Evolutionary conservation across 2,888 invertebrate genomes (phyloP).

Genomic region (Melanargia galathea): DNA sequence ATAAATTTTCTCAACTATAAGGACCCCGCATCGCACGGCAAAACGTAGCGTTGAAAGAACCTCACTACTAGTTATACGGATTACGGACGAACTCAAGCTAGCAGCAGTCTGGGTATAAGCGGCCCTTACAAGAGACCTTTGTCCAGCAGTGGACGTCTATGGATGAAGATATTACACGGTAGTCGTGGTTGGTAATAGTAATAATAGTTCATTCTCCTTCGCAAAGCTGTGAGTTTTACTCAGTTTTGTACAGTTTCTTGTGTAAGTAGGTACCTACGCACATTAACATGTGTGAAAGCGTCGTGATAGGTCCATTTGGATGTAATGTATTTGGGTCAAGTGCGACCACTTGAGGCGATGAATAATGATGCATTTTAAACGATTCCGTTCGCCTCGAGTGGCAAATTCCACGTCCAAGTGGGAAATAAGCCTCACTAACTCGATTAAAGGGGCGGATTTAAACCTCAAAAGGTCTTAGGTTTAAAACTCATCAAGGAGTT

Average conservation of each 20-base stretch:
- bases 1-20: too few species aligned
- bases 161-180: neutral
- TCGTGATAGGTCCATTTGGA: slow-evolving; percentile 36
- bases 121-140: too few species aligned
- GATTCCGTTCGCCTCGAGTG: slow-evolving; percentile 27
- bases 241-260: neutral
- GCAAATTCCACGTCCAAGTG: slow-evolving; percentile 30
- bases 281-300: slow-evolving; percentile 35
- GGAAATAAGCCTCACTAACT: neutral
- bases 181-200: neutral
- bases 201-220: slow-evolving; percentile 6
- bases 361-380: slow-evolving; percentile 33
- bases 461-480: too few species aligned
- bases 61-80: too few species aligned
- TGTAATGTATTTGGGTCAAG: slow-evolving; percentile 42
- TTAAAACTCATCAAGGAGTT: too few species aligned
- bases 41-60: too few species aligned
- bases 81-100: too few species aligned
- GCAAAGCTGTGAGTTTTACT: neutral
- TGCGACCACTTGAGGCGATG: slow-evolving; percentile 34
- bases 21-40: too few species aligned
- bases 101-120: too few species aligned
- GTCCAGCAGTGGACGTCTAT: too few species aligned
- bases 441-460: too few species aligned
- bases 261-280: neutral